Conservation (phyloP, 2,888 invertebrate species). For the Notocelia uddmanniana region DNA sequence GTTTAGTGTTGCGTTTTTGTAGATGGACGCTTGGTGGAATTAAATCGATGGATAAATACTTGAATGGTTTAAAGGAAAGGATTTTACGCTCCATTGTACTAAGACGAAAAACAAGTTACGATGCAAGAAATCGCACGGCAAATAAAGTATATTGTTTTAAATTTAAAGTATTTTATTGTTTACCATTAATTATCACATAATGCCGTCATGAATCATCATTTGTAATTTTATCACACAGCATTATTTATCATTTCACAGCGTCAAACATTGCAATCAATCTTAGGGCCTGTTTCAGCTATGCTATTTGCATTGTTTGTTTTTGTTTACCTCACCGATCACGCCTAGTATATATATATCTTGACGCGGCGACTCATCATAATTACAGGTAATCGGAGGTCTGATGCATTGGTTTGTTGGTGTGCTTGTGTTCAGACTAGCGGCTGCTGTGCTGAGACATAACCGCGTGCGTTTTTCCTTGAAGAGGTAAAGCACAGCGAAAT, state of each 20-base stretch:
- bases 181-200: background rate
- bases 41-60: slow-evolving; percentile 21
- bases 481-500: too few species aligned
- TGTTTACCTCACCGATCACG: too few species aligned
- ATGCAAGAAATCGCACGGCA: background rate
- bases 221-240: background rate
- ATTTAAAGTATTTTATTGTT: background rate
- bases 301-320: too few species aligned
- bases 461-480: too few species aligned
- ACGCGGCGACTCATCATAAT: too few species aligned
- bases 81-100: slow-evolving; percentile 8
- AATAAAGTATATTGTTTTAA: background rate
- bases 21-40: slow-evolving; percentile 12
- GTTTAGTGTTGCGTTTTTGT: slow-evolving; percentile 29
- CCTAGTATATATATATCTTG: too few species aligned
- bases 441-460: too few species aligned
- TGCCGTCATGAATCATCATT: background rate
- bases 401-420: too few species aligned
- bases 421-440: too few species aligned
- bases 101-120: background rate
- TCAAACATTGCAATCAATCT: background rate
- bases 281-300: too few species aligned
- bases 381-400: too few species aligned
- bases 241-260: background rate
- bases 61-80: background rate